Conservation (phyloP, 2,888 invertebrate species). For the Tribolium freemani region DNA sequence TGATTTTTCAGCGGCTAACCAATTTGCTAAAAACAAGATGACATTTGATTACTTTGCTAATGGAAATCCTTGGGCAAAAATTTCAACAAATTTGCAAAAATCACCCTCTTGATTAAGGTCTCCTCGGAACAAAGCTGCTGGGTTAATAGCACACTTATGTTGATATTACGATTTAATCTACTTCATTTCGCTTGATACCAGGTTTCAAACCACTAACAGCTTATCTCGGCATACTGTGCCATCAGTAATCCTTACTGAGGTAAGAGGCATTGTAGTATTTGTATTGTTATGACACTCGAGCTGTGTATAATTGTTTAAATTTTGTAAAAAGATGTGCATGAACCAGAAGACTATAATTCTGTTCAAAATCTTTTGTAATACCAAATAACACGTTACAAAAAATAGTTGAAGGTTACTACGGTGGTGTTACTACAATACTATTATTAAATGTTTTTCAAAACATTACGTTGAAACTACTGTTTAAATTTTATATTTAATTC, state of each 20-base stretch:
- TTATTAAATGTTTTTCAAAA: too few species aligned
- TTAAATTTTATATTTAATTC: too few species aligned
- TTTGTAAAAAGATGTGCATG: too few species aligned
- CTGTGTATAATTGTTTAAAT: too few species aligned
- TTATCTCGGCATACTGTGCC: conserved; percentile 27
- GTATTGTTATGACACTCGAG: too few species aligned
- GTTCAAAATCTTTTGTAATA: too few species aligned
- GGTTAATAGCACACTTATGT: conserved; percentile 25
- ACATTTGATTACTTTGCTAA: neutral
- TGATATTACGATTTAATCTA: conserved; percentile 36
- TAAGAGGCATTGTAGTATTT: neutral
- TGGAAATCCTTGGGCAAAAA: conserved; percentile 2
- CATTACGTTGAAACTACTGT: too few species aligned
- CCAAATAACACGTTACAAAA: too few species aligned
- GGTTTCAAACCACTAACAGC: conserved; percentile 36
- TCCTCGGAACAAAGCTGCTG: conserved; percentile 14
- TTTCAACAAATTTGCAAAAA: conserved; percentile 7
- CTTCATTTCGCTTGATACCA: conserved; percentile 32
- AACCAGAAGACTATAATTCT: too few species aligned
- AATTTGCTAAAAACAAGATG: neutral
- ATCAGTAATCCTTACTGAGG: conserved; percentile 19
- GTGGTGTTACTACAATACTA: too few species aligned
- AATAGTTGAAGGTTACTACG: too few species aligned
- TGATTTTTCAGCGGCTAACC: neutral
- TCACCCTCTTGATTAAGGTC: neutral